Base-by-base conservation (phyloP, 2,888 invertebrate species). In the Carterocephalus palaemon region DNA sequence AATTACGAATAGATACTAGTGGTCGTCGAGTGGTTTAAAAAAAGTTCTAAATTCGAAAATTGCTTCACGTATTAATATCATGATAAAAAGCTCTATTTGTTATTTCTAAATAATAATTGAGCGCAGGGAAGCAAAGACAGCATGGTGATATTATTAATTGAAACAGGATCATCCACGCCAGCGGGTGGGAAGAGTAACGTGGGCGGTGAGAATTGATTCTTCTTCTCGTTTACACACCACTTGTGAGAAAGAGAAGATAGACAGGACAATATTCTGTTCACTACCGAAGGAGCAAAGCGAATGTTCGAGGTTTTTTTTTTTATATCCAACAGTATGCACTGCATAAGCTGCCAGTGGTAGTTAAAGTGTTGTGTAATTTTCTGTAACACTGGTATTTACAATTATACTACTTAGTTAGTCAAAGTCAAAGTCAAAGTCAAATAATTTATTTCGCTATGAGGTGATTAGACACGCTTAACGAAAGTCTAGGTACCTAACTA, bases 131-230 rank as follows among this genome's bases (percentile, higher is more conserved):
- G 3, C 19, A 19, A 3, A 4, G 3, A 6, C 6, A 4, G 54
- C 55, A 62, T 65, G 57, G 62, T 62, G 63, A 61, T 59, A 60
- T 62, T 58, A 66, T 64, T 75, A 76, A 83, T 82, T 80, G 77
- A 81, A 77, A 78, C 68, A 64, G 73, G 70, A 72, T 71, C 68
- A 64, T 70, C 54, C 60, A 70, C 9, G 20, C 51, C 74, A 63
- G 61, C 74, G 57, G 76, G 74, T 63, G 69, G 62, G 54, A 60
- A 52, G 49, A 51, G 49, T 69, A 62, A 69, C 62, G 75, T 77
- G 68, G 77, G 74, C 62, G 75, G 71, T 57, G 53, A 58, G 63
- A 65, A 64, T 66, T 58, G 56, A 38, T 54, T 73, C 71, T 59
- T 62, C 53, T 48, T 72, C 56, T 43, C 34, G 47, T 55, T 5